Evolutionary conservation across 2,113 vertebrate species (phyloP).

Genomic region (Alethe castanea): DNA sequence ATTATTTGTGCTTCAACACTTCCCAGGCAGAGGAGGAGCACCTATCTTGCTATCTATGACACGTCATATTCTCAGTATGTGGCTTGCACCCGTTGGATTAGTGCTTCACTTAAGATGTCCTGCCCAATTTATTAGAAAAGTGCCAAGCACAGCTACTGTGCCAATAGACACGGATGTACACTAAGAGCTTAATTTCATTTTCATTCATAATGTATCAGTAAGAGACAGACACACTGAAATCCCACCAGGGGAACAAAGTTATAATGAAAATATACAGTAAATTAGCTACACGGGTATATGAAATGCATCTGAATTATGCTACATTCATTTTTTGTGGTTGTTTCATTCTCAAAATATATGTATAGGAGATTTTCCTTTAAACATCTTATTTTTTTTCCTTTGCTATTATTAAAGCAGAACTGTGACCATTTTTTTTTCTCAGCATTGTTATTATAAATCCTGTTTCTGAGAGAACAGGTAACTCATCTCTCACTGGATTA

Average conservation of each 20-base stretch:
- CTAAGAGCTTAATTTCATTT: not conserved
- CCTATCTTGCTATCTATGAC: not conserved
- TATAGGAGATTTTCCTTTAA: not conserved
- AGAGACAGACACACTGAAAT: not conserved
- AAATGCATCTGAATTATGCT: not conserved
- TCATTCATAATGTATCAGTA: not conserved
- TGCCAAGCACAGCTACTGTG: not conserved
- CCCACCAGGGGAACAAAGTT: not conserved
- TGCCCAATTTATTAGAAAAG: not conserved
- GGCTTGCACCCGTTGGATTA: not conserved
- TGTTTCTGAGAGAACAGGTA: not conserved
- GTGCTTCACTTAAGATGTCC: not conserved
- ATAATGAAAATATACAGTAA: not conserved
- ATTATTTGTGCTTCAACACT: not conserved
- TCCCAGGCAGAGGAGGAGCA: not conserved
- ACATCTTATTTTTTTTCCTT: not conserved
- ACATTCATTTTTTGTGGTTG: not conserved
- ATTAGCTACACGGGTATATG: not conserved
- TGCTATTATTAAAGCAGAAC: not conserved
- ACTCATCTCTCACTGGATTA: not conserved
- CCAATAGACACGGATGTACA: accelerated
- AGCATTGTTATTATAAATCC: not conserved
- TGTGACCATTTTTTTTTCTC: not conserved
- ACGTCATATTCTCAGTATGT: not conserved
- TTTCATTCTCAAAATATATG: not conserved